These are phyloP conservation scores for Dendrophyllia cribrosa DNA, from an alignment of 64 coral and sea anemone genomes.

Conservation along the genomic window DNA sequence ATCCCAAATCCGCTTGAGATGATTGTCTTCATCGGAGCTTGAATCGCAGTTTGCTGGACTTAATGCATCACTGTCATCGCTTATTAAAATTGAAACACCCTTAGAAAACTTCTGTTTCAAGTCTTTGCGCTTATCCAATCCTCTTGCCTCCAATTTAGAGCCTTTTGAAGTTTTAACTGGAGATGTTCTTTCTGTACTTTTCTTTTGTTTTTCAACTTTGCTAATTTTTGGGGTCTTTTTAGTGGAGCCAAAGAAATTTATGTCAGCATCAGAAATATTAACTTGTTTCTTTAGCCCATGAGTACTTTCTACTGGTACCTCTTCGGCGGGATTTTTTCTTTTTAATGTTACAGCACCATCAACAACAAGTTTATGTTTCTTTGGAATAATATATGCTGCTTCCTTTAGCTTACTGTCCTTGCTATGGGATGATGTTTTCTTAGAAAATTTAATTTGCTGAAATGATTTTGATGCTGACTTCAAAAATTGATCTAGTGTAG, in stretches of 20 bases:
- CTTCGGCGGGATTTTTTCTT: neutral
- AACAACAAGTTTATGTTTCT: neutral
- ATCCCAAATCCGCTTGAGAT: conserved; percentile 33
- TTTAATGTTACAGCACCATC: neutral
- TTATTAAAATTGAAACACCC: neutral
- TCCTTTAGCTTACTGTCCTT: neutral
- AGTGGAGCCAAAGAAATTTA: conserved; percentile 31
- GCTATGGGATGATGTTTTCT: neutral
- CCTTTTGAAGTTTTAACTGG: conserved; percentile 3
- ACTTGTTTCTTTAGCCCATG: neutral
- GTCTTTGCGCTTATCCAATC: neutral
- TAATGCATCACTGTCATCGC: conserved; percentile 16
- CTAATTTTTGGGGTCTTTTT: neutral
- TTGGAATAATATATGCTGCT: neutral
- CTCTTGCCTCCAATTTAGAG: neutral
- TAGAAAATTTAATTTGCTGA: neutral
- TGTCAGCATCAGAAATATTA: conserved; percentile 19
- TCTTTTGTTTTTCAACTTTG: conserved; percentile 15
- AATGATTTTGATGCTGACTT: conserved; percentile 7
- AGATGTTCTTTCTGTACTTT: neutral
- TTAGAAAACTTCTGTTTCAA: neutral
- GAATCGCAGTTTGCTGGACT: neutral
- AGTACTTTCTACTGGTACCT: neutral
- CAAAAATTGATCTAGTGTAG: neutral
- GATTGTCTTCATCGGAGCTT: conserved; percentile 1